These are phyloP conservation scores for Bimastos eiseni DNA, from an alignment of 2,888 invertebrate genomes.

Conservation along the genomic window DNA sequence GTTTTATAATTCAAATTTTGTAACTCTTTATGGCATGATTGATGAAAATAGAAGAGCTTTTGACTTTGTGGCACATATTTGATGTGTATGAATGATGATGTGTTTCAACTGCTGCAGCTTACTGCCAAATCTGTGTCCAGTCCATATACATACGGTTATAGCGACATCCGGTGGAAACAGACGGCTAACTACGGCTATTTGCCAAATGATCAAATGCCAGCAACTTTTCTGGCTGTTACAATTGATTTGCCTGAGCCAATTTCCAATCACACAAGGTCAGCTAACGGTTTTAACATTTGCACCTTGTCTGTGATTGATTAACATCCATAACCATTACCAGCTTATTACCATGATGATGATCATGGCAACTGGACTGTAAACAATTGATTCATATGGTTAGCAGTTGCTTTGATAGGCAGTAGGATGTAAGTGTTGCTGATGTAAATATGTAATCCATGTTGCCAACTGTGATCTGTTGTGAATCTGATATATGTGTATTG, in stretches of 20 bases:
- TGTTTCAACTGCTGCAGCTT: neutral
- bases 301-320: neutral
- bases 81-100: neutral
- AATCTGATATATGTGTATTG: neutral
- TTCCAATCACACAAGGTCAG: slow-evolving; percentile 23
- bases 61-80: neutral
- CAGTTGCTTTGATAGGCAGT: no score
- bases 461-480: neutral
- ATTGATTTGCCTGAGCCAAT: slow-evolving; percentile 44
- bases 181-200: slow-evolving; percentile 45
- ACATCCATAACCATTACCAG: no score
- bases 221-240: slow-evolving; percentile 46
- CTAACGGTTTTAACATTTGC: neutral
- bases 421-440: no score
- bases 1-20: neutral
- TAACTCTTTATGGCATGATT: neutral
- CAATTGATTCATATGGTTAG: no score
- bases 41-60: neutral
- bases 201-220: slow-evolving; percentile 43
- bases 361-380: no score
- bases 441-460: neutral
- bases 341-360: no score
- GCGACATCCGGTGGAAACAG: slow-evolving; percentile 46
- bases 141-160: slow-evolving; percentile 26
- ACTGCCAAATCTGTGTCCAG: slow-evolving; percentile 19